Evolutionary conservation across 2,888 invertebrate genomes (phyloP).

Genomic region (Augiades crinisus): DNA sequence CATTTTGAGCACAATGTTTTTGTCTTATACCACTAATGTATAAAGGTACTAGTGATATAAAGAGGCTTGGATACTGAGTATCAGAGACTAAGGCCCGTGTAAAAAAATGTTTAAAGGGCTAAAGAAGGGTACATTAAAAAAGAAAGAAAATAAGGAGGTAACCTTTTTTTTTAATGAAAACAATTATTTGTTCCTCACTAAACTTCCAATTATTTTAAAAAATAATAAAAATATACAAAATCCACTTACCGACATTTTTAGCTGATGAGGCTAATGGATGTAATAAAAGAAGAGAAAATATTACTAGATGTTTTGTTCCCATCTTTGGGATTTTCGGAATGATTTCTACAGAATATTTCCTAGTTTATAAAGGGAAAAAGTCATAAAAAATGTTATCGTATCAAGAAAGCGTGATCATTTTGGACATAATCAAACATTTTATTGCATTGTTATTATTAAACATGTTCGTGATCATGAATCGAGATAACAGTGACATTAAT

Average conservation of each 20-base stretch:
- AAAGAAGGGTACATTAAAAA: too few relatives aligned
- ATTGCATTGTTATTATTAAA: conserved; percentile 6
- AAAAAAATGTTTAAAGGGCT: too few relatives aligned
- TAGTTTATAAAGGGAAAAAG: conserved; percentile 19
- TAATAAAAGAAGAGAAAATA: conserved; percentile 18
- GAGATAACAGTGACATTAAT: background rate
- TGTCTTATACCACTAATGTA: too few relatives aligned
- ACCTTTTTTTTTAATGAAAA: too few relatives aligned
- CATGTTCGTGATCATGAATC: conserved; percentile 20
- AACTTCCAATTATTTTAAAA: background rate
- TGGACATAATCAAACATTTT: conserved; percentile 6
- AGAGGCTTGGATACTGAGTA: too few relatives aligned
- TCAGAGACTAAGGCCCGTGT: too few relatives aligned
- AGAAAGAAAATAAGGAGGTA: too few relatives aligned
- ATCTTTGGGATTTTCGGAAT: conserved; percentile 21
- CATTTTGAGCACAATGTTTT: too few relatives aligned
- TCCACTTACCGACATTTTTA: conserved; percentile 10
- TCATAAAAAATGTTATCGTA: conserved; percentile 22
- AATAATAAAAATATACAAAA: background rate
- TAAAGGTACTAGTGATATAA: too few relatives aligned
- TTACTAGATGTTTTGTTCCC: conserved; percentile 15
- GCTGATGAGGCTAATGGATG: conserved; percentile 9
- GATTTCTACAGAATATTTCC: background rate
- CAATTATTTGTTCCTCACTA: too few relatives aligned
- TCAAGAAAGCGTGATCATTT: conserved; percentile 14